phyloP scores from a whole-genome alignment of 2,888 invertebrate species.

The Meteorus cinctellus region DNA sequence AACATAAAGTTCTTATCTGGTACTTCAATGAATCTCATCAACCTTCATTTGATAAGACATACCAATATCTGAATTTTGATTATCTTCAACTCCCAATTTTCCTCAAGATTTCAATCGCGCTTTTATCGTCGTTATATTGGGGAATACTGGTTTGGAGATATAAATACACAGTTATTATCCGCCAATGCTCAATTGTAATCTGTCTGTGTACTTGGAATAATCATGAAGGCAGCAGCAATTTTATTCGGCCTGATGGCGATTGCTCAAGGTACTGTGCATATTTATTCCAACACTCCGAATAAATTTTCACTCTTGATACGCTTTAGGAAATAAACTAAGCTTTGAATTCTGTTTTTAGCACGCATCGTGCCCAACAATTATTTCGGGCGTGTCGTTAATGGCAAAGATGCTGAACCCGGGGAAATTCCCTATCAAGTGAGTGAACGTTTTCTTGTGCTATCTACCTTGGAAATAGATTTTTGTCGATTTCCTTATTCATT shows the following conservation, averaged over 20 bases:
- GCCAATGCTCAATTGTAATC: constrained; percentile 20
- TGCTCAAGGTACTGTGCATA: constrained; percentile 37
- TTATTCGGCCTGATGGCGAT: constrained; percentile 41
- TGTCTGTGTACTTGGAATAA: constrained; percentile 29
- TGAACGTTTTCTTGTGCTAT: neutral
- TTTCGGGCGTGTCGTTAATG: constrained; percentile 50
- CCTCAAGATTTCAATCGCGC: neutral
- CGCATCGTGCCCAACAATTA: constrained; percentile 37
- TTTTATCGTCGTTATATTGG: neutral
- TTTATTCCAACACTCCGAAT: neutral
- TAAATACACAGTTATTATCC: constrained; percentile 12
- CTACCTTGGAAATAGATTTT: too few relatives aligned
- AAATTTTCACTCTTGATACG: neutral
- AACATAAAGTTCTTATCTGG: neutral
- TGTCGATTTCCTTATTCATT: too few relatives aligned
- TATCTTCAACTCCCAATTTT: neutral
- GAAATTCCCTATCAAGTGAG: constrained; percentile 65
- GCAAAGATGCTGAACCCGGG: constrained; percentile 55
- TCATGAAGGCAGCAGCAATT: constrained; percentile 44
- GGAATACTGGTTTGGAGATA: constrained; percentile 23
- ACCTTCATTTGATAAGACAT: neutral
- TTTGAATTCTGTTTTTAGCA: constrained; percentile 6
- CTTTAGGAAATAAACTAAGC: constrained; percentile 4
- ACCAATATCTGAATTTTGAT: neutral
- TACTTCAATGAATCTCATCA: neutral